Percentiles rank a stretch among this genome's conserved stretches.
Evolutionary conservation across 2,888 invertebrate species (phyloP).

Genomic region (Drosophila monieri): DNA sequence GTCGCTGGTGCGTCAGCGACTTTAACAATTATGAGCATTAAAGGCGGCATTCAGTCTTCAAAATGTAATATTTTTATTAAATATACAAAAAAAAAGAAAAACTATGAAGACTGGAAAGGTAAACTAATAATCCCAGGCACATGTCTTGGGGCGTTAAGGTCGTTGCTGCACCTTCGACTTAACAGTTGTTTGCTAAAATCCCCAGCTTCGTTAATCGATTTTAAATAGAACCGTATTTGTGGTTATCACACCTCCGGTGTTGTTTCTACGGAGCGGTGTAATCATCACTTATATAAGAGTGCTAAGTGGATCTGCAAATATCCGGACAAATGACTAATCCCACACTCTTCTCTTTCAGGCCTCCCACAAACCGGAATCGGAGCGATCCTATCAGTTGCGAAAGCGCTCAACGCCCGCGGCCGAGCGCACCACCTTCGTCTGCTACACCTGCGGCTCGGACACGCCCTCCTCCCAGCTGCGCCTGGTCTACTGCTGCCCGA

Average conservation of each 20-base stretch:
- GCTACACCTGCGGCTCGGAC: constrained; percentile 94
- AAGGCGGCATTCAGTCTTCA: constrained; percentile 13
- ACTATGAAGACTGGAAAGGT: too few species aligned
- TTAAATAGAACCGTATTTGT: constrained; percentile 54
- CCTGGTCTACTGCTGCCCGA: constrained; percentile 92
- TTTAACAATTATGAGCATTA: constrained; percentile 28
- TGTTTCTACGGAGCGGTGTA: background rate
- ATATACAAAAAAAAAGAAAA: too few species aligned
- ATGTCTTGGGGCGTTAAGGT: constrained; percentile 16
- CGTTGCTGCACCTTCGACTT: constrained; percentile 27
- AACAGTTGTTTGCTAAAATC: constrained; percentile 50
- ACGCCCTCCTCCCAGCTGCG: constrained; percentile 92
- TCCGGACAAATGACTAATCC: constrained; percentile 22
- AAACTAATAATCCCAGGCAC: background rate
- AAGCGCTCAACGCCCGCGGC: constrained; percentile 89
- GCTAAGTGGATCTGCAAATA: constrained; percentile 32
- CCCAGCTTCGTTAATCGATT: constrained; percentile 45
- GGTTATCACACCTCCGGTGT: constrained; percentile 47
- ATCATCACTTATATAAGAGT: constrained; percentile 11
- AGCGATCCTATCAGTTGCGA: constrained; percentile 92
- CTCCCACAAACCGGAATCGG: constrained; percentile 89
- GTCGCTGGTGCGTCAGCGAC: constrained; percentile 30
- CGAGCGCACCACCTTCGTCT: constrained; percentile 90
- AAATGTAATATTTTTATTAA: background rate
- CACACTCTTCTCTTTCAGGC: constrained; percentile 83